Conservation (phyloP, 2,797 vertebrate genomes). For the Sebastes umbrosus region DNA sequence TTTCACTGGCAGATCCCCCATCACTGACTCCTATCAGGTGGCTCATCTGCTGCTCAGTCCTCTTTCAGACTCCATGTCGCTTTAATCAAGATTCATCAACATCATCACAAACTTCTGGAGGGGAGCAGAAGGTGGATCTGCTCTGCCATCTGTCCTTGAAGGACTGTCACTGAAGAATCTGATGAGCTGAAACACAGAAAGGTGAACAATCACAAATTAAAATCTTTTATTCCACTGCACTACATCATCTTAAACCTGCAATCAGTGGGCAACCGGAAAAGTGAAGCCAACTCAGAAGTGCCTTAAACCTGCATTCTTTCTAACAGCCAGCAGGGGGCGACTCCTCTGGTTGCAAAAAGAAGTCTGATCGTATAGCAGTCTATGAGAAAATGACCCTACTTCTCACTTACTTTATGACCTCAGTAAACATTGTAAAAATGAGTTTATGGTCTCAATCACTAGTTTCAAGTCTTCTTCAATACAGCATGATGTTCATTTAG, state of each 20-base stretch:
- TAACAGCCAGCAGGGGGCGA: too few species aligned
- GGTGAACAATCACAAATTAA: not conserved
- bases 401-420: too few species aligned
- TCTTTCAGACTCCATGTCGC: slow-evolving; percentile 30
- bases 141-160: not conserved
- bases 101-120: not conserved
- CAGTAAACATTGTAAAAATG: too few species aligned
- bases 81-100: not conserved
- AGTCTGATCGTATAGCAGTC: too few species aligned
- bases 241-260: not conserved
- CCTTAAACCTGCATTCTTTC: too few species aligned
- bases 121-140: not conserved
- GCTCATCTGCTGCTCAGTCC: slow-evolving; percentile 26
- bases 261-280: too few species aligned
- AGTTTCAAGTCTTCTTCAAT: too few species aligned
- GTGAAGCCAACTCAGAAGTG: too few species aligned
- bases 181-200: slow-evolving; percentile 20
- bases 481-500: too few species aligned
- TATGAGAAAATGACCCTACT: too few species aligned
- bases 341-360: too few species aligned
- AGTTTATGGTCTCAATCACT: too few species aligned
- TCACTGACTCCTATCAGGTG: not conserved
- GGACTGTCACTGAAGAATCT: not conserved
- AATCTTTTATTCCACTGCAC: not conserved
- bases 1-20: slow-evolving; percentile 42